Evolutionary conservation across 2,888 invertebrate species (phyloP), one percentile per base, ranked within the genome.

Genomic region (Parnassius mnemosyne): DNA sequence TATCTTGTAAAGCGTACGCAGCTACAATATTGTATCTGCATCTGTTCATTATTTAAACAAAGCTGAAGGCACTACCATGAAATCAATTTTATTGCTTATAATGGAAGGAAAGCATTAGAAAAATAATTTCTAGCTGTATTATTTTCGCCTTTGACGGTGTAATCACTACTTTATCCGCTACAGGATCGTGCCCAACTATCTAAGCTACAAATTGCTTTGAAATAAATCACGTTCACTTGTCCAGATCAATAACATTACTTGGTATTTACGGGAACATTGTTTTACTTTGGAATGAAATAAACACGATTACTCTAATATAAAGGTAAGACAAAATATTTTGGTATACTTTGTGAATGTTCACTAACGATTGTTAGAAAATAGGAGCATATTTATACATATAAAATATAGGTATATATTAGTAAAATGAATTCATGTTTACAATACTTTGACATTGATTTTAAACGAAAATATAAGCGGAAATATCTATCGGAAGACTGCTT

Each of bases 21-120:
- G 81, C 83, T 82, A 86, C 82, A 80, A 79, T 81, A 84, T 78
- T 82, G 83, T 84, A 81, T 80, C 70, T 74, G 69, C 71, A 76
- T 78, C 79, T 83, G 83, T 79, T 79, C 70, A 80, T 80, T 9
- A 49, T 49, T 49, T 78, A 79, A 82, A 84, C 81, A 78, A 91
- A 89, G 90, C 90, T 86, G 86, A 91, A 91, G 90, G 90, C 90
- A 91, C 90, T 90, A 91, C 90, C 78, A 81, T 85, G 78, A 88
- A 90, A 87, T 77, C 74, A 87, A 87, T 73, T 73, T 85, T 87
- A 88, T 89, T 89, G 87, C 87, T 89, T 83, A 73, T 66, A 78
- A 75, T 86, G 86, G 87, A 87, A 88, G 84, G 79, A 80, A 85
- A 88, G 89, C 87, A 73, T 85, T 87, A 84, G 81, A 87, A 87